Conservation (phyloP, 2,113 vertebrate species). For the Megaceryle maxima region DNA sequence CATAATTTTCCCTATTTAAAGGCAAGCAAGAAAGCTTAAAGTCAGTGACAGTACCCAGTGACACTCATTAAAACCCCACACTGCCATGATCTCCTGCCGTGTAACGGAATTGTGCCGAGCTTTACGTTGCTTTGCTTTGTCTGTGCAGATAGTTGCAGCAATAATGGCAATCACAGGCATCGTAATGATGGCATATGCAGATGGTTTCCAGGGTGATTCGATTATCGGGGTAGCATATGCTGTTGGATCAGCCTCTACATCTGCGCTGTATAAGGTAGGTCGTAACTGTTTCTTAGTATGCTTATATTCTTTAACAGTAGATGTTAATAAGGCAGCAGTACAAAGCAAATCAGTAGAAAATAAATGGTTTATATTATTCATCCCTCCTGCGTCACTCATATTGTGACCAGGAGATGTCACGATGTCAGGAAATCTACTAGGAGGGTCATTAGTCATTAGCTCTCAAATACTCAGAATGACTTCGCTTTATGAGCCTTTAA, state of each 20-base stretch:
- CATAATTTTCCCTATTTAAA: neutral
- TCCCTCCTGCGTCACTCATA: neutral
- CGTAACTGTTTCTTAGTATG: neutral
- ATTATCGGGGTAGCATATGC: constrained; percentile 95
- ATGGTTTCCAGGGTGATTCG: constrained; percentile 95
- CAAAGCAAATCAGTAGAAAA: neutral
- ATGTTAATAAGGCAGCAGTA: neutral
- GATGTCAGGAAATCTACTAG: neutral
- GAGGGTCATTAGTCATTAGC: neutral
- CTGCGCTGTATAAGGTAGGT: constrained; percentile 93
- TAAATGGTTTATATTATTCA: neutral
- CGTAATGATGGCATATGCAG: constrained; percentile 99
- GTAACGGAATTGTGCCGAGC: neutral
- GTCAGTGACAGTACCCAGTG: neutral
- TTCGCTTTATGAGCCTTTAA: constrained; percentile 14
- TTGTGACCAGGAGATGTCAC: neutral
- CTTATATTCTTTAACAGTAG: rapidly evolving
- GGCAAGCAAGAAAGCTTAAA: neutral
- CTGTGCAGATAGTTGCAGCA: constrained; percentile 92
- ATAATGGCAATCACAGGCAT: constrained; percentile 99
- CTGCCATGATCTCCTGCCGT: neutral
- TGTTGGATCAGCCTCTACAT: constrained; percentile 95
- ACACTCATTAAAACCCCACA: neutral
- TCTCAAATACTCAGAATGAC: neutral
- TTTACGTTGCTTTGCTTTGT: constrained; percentile 33